A percentile compares a stretch with the other conserved stretches of the same genome.
Conservation (phyloP, 2,113 vertebrate genomes). For the Cryptomyrus ogoouensis region DNA sequence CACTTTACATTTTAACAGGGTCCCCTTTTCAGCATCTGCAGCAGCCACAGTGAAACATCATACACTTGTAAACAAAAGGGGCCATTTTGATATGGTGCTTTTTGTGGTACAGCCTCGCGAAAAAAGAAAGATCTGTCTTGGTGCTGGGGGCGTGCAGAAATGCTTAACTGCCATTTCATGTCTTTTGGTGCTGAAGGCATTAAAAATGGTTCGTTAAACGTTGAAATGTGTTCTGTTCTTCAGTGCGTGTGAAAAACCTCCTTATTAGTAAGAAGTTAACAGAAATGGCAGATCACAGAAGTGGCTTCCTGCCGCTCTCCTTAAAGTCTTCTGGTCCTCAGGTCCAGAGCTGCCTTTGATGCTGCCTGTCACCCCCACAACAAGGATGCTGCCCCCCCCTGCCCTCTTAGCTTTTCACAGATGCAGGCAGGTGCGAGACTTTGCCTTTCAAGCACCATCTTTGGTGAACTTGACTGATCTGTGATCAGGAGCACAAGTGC, state of each 20-base stretch:
- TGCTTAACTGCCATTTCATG: background rate
- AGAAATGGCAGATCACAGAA: background rate
- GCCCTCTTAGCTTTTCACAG: background rate
- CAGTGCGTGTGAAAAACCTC: background rate
- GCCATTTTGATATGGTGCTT: background rate
- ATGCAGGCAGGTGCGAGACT: background rate
- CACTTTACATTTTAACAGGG: background rate
- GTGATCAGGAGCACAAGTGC: background rate
- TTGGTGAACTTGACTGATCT: background rate
- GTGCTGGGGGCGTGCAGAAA: background rate
- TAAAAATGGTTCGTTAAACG: background rate
- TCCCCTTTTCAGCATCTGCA: background rate
- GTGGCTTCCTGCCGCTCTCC: background rate
- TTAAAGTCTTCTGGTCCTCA: background rate
- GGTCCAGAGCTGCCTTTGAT: background rate
- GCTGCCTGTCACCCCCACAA: background rate
- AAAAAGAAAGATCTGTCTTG: background rate
- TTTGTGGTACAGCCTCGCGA: background rate
- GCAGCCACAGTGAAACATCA: background rate
- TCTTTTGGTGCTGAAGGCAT: background rate
- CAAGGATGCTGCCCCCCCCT: background rate
- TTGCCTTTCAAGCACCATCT: background rate
- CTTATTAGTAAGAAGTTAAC: background rate
- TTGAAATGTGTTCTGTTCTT: background rate
- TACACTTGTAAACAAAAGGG: background rate